Conservation (phyloP, 2,113 vertebrate genomes). For the Cricetomys ansorgei region DNA sequence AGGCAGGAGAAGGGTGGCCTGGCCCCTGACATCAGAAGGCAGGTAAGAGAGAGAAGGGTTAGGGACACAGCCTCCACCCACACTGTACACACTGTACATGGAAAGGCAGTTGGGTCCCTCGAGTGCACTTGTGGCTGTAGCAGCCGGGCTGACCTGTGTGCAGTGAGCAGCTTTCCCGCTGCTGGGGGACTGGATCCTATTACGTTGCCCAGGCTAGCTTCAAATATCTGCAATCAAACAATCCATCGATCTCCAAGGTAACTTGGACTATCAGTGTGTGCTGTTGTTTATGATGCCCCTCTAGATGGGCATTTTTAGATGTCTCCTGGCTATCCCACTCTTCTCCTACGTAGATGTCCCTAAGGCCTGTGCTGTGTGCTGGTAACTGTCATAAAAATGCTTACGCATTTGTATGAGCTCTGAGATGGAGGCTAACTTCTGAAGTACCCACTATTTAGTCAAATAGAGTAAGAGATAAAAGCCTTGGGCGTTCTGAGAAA, state of each 20-base stretch:
- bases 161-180: not conserved
- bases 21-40: not conserved
- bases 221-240: not conserved
- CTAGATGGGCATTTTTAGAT: not conserved
- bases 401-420: not conserved
- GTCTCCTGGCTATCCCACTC: not conserved
- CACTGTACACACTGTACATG: rapidly evolving
- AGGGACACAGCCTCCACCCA: rapidly evolving
- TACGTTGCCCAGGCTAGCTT: not conserved
- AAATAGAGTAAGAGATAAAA: not conserved
- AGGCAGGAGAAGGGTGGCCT: not conserved
- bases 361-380: not conserved
- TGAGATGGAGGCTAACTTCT: slow-evolving; percentile 4
- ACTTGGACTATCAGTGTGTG: not conserved
- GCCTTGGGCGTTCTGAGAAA: slow-evolving; percentile 40
- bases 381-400: not conserved
- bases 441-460: not conserved
- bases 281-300: not conserved
- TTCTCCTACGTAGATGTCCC: not conserved
- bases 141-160: not conserved
- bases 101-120: rapidly evolving
- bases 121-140: rapidly evolving
- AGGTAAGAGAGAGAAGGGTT: not conserved
- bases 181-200: no score
- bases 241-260: not conserved